phyloP scores from a whole-genome alignment of 2,797 vertebrate species.

The Simalia tracyae region DNA sequence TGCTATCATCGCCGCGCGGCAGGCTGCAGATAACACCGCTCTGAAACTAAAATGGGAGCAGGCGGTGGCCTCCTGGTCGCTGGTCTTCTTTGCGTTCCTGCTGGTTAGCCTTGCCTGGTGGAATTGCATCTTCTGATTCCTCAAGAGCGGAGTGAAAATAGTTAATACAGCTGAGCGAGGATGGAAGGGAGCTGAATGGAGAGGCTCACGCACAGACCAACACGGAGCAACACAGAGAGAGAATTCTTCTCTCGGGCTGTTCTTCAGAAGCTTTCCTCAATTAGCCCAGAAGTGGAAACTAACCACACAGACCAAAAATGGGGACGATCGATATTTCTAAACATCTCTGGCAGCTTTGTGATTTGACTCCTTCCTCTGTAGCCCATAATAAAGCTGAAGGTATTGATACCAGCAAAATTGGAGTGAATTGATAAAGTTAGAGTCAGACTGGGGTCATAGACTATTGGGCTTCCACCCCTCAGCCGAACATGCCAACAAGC shows the following conservation, averaged over 20 bases:
- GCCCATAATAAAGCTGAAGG: too few relatives aligned
- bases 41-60: constrained; percentile 79
- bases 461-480: too few relatives aligned
- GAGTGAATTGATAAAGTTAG: too few relatives aligned
- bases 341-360: neutral
- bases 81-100: constrained; percentile 62
- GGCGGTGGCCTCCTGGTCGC: constrained; percentile 77
- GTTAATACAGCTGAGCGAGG: too few relatives aligned
- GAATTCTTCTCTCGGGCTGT: neutral
- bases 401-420: too few relatives aligned
- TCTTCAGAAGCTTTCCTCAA: neutral
- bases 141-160: too few relatives aligned
- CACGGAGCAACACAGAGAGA: neutral
- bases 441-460: too few relatives aligned
- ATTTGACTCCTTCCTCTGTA: too few relatives aligned
- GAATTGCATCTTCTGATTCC: neutral
- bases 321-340: neutral
- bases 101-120: too few relatives aligned
- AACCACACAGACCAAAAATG: neutral
- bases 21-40: constrained; percentile 47
- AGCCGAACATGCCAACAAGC: too few relatives aligned
- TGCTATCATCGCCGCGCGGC: neutral
- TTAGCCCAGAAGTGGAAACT: neutral
- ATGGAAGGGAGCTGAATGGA: neutral
- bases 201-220: neutral